These are phyloP conservation scores for Lordiphosa mommai DNA, from an alignment of 1,140 invertebrate species.

Conservation along the genomic window DNA sequence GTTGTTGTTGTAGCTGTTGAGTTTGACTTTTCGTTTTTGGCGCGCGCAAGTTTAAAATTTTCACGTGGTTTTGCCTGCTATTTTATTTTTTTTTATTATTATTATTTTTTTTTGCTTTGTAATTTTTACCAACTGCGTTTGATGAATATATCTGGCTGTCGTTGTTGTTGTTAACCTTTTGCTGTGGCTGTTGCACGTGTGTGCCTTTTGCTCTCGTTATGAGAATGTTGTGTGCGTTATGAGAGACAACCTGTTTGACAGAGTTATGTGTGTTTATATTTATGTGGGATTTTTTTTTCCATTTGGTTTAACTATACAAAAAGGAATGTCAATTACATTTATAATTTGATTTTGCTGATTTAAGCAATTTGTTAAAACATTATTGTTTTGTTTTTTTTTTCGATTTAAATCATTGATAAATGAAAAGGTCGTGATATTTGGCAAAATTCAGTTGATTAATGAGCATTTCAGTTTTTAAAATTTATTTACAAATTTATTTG, in stretches of 20 bases:
- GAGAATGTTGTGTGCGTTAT: conserved; percentile 21
- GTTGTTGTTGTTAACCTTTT: conserved; percentile 12
- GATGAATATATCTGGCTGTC: conserved; percentile 6
- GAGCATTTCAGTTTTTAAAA: too few relatives aligned
- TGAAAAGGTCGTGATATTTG: too few relatives aligned
- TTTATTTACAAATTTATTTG: too few relatives aligned
- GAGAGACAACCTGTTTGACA: conserved; percentile 60
- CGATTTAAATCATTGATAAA: too few relatives aligned
- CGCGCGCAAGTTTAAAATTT: conserved; percentile 33
- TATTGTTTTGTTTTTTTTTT: too few relatives aligned
- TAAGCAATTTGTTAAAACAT: too few relatives aligned
- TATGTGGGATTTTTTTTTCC: conserved; percentile 29
- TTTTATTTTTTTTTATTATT: conserved; percentile 26
- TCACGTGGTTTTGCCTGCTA: conserved; percentile 17
- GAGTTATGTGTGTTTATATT: conserved; percentile 58
- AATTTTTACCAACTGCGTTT: too few relatives aligned
- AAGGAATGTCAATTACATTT: not conserved
- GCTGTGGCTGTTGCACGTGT: conserved; percentile 28
- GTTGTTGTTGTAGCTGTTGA: conserved; percentile 9
- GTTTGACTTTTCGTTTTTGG: conserved; percentile 38
- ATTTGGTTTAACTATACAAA: not conserved
- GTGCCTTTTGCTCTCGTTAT: conserved; percentile 13
- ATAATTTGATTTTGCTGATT: too few relatives aligned
- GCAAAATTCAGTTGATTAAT: too few relatives aligned
- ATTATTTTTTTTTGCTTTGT: conserved; percentile 5